A percentile compares a stretch with the other conserved stretches of the same genome.
Evolutionary conservation across 2,113 vertebrate genomes (phyloP).

Genomic region (Urocolius indicus): DNA sequence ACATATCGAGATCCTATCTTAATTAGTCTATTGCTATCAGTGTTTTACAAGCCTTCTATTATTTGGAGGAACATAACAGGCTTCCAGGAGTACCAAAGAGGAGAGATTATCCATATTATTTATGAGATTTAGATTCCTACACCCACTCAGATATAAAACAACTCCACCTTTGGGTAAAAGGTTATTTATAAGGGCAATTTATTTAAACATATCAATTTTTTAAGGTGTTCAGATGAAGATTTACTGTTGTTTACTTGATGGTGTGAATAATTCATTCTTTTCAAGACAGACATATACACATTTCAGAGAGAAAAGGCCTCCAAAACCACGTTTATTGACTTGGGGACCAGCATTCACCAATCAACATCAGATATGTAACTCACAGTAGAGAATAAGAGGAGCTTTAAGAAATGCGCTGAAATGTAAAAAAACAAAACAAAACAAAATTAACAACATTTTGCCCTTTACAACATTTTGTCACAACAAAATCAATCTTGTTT

Average conservation of each 20-base stretch:
- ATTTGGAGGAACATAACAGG: not conserved
- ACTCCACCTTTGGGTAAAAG: conserved; percentile 25
- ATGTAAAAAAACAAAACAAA: not conserved
- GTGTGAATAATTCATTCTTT: conserved; percentile 62
- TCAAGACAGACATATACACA: not conserved
- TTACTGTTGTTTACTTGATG: not conserved
- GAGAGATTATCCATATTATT: not conserved
- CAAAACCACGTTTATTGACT: conserved; percentile 62
- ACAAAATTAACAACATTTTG: not conserved
- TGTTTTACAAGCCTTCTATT: not conserved
- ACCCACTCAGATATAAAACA: not conserved
- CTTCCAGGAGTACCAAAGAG: not conserved
- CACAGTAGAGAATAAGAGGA: not conserved
- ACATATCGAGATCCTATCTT: not conserved
- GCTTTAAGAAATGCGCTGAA: not conserved
- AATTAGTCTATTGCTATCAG: not conserved
- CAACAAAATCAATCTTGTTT: not conserved
- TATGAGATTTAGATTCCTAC: not conserved
- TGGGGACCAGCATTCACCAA: conserved; percentile 3
- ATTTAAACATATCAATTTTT: conserved; percentile 37
- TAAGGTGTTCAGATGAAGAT: conserved; percentile 50
- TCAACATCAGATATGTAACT: not conserved
- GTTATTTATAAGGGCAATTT: conserved; percentile 25
- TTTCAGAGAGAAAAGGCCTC: conserved; percentile 47
- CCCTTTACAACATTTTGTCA: not conserved